Base-by-base conservation (phyloP, 2,113 vertebrate genomes). In the Colistium nudipinnis region DNA sequence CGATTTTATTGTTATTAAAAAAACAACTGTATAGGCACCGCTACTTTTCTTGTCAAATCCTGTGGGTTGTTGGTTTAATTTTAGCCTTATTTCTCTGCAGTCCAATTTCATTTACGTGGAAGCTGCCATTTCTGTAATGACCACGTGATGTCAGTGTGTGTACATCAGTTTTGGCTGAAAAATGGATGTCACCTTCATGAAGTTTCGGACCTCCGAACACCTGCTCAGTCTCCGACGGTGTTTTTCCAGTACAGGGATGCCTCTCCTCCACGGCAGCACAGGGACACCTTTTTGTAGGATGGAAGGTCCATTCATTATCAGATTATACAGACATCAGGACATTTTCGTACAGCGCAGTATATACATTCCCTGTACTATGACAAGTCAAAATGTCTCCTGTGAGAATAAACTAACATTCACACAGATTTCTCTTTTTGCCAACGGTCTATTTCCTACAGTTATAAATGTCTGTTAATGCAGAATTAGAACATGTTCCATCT, bases 141-240 rank as follows among this genome's bases (percentile, higher is more conserved):
- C 80, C 83, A 78, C 72, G 27, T 7, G 56, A 52, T 74, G 84
- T 35, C 74, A 80, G 59, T 35, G 30, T 80, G 11, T 17, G 33
- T 0, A 11, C 52, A 51, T 10, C 10, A 22, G 19, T 45, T 45
- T 7, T 11, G 5, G 12, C 6, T 11, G 12, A 3, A 3, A 36
- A 10, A 11, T 6, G 7, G 10, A 36, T 6, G 12, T 36, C 14
- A n/a, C 4, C 7, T 49, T 22, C 6, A 19, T 16, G 24, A 14
- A 24, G 13, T 27, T 27, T 7, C 24, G 12, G 43, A 22, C 5
- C 43, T 22, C 35, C 12, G 35, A 36, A 36, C 9, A 6, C 7
- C 35, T 36, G 10, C 19, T 12, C 8, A 11, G 4, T 22, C 43
- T n/a, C n/a, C n/a, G n/a, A n/a, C n/a, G n/a, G n/a, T n/a, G n/a